Base-by-base conservation (phyloP, 2,797 vertebrate species). In the Taeniopygia guttata region DNA sequence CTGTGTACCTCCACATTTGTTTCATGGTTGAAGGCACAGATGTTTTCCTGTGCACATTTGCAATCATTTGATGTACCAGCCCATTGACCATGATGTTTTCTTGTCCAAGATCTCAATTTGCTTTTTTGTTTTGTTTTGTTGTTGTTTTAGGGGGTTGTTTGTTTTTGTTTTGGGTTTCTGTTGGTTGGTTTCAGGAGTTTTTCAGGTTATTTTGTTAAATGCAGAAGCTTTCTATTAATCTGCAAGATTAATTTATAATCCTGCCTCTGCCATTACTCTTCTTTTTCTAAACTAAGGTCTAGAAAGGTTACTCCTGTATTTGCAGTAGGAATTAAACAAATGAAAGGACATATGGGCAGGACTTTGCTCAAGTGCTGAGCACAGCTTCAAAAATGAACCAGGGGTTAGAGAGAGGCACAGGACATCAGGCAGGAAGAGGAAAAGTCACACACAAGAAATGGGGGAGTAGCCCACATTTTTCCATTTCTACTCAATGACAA, bases 221-320 rank as follows among this genome's bases (percentile, higher is more conserved):
- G 26, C 62, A 90, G 67, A n/a, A 83, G 69, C 70, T 59, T 79
- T 72, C 43, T 34, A 45, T 63, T 88, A 55, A 78, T 88, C 73
- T 82, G n/a, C 15, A 76, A 66, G 69, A 93, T 86, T 55, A 90
- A 70, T 88, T 95, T 82, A 45, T 86, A 91, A 93, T 89, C 66
- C 54, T 63, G 8, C 26, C 69, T 52, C 54, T 85, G n/a, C 40
- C 67, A 64, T 60, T 84, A 76, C 77, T 89, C 38, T 58, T 64
- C 49, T 78, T 75, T 94, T 75, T 69, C 88, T 63, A 67, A 82
- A 52, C 43, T 78, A 78, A 90, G 66, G 76, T 84, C 90, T 73
- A 40, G 46, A 62, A 85, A 91, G 75, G 87, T 83, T 83, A 62
- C 14, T 75, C n/a, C 26, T 66, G 74, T 51, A 66, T 88, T 81